Conservation (phyloP, 2,888 invertebrate genomes). For the Ptychoptera albimana region DNA sequence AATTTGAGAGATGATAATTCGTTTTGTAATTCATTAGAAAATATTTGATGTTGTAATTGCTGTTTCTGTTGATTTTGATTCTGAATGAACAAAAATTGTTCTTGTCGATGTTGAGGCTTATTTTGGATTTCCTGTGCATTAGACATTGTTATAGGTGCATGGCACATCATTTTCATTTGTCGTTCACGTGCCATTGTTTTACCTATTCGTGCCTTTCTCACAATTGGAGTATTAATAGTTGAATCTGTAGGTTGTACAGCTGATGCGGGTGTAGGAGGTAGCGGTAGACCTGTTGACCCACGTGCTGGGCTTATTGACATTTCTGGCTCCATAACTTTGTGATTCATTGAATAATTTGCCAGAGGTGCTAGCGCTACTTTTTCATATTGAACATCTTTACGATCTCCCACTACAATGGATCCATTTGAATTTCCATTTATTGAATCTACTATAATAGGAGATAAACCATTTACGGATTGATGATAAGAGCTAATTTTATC, state of each 20-base stretch:
- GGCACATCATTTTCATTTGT: conserved; percentile 16
- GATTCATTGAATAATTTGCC: conserved; percentile 14
- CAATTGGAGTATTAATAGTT: conserved; percentile 13
- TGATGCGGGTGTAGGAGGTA: conserved; percentile 32
- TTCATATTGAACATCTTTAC: conserved; percentile 22
- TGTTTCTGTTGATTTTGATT: conserved; percentile 8
- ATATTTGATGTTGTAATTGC: conserved; percentile 7
- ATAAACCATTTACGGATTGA: no score
- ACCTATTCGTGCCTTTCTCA: conserved; percentile 38
- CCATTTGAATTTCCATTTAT: neutral
- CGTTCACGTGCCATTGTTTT: conserved; percentile 50
- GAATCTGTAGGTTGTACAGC: conserved; percentile 8
- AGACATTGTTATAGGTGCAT: neutral
- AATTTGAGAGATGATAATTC: neutral
- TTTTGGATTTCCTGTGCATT: neutral
- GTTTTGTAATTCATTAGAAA: neutral
- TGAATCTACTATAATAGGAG: neutral
- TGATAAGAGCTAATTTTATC: neutral
- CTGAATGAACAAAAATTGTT: conserved; percentile 10
- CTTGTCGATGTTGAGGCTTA: conserved; percentile 10
- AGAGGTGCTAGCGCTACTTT: conserved; percentile 27
- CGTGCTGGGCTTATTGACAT: conserved; percentile 42
- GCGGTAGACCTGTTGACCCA: conserved; percentile 48
- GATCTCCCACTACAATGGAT: conserved; percentile 1
- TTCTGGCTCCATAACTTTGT: conserved; percentile 16